phyloP scores from a whole-genome alignment of 2,113 vertebrate species.

The Callipepla californica region DNA sequence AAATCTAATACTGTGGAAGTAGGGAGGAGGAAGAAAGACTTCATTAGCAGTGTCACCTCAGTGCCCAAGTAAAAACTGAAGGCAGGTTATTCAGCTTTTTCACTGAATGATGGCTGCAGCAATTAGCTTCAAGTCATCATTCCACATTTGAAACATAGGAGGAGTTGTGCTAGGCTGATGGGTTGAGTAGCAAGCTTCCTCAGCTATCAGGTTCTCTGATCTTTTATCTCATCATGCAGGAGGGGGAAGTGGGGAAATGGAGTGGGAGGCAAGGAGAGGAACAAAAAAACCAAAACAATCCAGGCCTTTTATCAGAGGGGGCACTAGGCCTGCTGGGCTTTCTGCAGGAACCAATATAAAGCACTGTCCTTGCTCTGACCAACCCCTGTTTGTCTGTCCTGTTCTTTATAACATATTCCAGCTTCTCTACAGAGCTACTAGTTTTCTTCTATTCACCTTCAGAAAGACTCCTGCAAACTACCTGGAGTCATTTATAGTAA shows the following conservation, averaged over 20 bases:
- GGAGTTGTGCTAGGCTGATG: neutral
- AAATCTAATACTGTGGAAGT: fast-evolving
- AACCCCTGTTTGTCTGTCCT: neutral
- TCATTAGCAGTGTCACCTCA: neutral
- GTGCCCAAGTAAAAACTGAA: neutral
- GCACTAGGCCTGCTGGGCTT: neutral
- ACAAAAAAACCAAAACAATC: neutral
- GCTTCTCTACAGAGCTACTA: neutral
- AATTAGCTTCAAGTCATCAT: neutral
- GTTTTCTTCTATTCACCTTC: neutral
- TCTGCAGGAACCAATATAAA: neutral
- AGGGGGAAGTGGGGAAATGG: neutral
- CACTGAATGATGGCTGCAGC: neutral
- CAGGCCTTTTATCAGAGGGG: neutral
- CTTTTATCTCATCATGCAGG: neutral
- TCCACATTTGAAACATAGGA: neutral
- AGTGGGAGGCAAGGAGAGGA: neutral
- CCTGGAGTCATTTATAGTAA: neutral
- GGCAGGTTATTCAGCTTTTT: neutral
- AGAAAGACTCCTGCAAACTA: neutral
- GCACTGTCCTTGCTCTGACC: neutral
- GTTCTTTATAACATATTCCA: neutral
- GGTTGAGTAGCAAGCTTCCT: neutral
- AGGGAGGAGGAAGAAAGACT: no score
- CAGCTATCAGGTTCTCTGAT: neutral